These are phyloP conservation scores for Bruchidius siliquastri DNA, from an alignment of 2,888 invertebrate species.

Conservation along the genomic window DNA sequence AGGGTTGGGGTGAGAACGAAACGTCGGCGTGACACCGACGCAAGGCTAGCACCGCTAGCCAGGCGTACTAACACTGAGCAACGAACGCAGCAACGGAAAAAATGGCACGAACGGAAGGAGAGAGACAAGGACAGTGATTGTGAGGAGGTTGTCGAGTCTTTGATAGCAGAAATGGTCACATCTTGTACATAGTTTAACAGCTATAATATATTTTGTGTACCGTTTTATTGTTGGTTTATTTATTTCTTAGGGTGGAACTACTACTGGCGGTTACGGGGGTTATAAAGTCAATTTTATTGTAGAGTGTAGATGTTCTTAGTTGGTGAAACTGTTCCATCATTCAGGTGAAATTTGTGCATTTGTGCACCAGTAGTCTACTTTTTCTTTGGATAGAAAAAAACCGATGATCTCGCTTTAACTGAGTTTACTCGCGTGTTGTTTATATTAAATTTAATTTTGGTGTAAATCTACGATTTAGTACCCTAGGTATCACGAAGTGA, in stretches of 20 bases:
- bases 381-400: no score
- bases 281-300: no score
- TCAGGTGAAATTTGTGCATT: no score
- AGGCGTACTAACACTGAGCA: slow-evolving; percentile 34
- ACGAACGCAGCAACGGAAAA: neutral
- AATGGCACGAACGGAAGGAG: neutral
- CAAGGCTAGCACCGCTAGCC: slow-evolving; percentile 47
- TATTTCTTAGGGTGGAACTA: neutral
- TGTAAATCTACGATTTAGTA: no score
- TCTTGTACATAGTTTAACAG: neutral
- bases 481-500: no score
- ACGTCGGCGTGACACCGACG: slow-evolving; percentile 63
- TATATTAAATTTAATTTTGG: no score
- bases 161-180: neutral
- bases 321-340: no score
- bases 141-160: neutral
- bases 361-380: no score
- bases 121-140: neutral
- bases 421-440: no score
- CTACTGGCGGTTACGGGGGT: no score
- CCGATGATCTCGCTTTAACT: no score
- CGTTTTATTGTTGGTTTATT: neutral
- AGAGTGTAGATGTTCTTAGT: no score
- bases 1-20: slow-evolving; percentile 80
- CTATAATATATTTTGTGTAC: neutral